phyloP scores from a whole-genome alignment of 2,888 invertebrate species.

The Dilophus febrilis region DNA sequence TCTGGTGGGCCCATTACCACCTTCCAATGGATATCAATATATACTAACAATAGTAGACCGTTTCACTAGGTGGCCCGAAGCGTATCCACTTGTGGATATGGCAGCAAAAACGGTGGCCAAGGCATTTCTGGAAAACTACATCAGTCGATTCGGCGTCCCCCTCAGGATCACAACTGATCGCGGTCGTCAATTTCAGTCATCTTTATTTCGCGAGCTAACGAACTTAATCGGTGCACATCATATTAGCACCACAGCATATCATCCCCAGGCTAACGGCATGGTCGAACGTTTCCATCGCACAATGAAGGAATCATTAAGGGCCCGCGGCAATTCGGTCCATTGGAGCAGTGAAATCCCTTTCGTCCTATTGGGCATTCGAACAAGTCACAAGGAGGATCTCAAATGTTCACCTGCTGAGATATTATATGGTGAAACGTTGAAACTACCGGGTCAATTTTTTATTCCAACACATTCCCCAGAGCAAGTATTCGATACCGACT shows the following conservation, averaged over 20 bases:
- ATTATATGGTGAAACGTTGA: not conserved
- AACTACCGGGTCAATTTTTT: not conserved
- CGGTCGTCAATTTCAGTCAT: constrained; percentile 10
- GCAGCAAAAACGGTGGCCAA: constrained; percentile 1
- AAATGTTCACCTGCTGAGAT: too few relatives aligned
- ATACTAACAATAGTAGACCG: constrained; percentile 2
- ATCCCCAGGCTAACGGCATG: constrained; percentile 4
- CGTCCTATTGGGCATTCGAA: not conserved
- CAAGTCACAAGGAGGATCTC: not conserved
- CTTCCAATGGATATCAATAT: too few relatives aligned
- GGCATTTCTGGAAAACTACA: constrained; percentile 2
- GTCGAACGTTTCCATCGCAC: constrained; percentile 12
- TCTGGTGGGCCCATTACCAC: too few relatives aligned
- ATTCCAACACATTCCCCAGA: too few relatives aligned
- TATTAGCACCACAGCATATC: constrained; percentile 5
- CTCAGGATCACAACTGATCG: constrained; percentile 8
- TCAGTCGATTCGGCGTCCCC: constrained; percentile 9
- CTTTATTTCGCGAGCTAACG: constrained; percentile 7
- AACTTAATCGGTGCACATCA: constrained; percentile 6
- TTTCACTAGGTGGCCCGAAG: constrained; percentile 6
- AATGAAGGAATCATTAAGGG: constrained; percentile 6
- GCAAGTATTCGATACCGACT: too few relatives aligned
- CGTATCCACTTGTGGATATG: constrained; percentile 4
- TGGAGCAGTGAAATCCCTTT: not conserved
- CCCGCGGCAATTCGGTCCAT: not conserved